Percentiles rank a stretch among this genome's conserved stretches.
Conservation (phyloP, 2,113 vertebrate genomes). For the Edolisoma coerulescens region DNA sequence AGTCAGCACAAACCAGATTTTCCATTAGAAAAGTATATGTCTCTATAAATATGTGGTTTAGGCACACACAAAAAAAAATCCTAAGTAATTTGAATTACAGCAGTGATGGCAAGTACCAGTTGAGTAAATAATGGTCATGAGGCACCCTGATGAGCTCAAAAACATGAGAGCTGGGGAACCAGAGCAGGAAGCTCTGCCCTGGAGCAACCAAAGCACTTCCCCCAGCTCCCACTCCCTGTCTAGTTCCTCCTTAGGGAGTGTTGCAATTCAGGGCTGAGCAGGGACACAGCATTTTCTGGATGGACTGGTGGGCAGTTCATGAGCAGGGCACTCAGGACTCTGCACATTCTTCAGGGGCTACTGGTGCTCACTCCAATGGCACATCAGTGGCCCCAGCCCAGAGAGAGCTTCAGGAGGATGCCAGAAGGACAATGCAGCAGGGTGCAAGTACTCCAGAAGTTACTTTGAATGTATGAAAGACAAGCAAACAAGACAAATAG, state of each 20-base stretch:
- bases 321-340: background rate
- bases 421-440: background rate
- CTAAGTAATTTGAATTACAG: background rate
- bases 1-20: background rate
- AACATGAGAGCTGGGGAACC: accelerated
- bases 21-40: background rate
- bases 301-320: background rate
- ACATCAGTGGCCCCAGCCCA: background rate
- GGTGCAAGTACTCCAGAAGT: background rate
- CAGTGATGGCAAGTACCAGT: background rate
- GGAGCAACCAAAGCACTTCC: background rate
- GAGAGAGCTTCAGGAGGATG: background rate
- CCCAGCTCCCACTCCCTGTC: background rate
- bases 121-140: background rate
- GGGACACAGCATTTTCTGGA: background rate
- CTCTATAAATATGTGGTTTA: background rate
- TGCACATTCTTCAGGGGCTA: background rate
- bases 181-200: background rate
- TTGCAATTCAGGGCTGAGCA: background rate
- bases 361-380: background rate
- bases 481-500: background rate
- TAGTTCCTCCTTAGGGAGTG: background rate
- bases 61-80: background rate
- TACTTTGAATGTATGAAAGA: background rate
- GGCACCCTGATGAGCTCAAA: background rate